Base-by-base conservation (phyloP, 2,888 invertebrate genomes). In the Philhelius pedissequus region DNA sequence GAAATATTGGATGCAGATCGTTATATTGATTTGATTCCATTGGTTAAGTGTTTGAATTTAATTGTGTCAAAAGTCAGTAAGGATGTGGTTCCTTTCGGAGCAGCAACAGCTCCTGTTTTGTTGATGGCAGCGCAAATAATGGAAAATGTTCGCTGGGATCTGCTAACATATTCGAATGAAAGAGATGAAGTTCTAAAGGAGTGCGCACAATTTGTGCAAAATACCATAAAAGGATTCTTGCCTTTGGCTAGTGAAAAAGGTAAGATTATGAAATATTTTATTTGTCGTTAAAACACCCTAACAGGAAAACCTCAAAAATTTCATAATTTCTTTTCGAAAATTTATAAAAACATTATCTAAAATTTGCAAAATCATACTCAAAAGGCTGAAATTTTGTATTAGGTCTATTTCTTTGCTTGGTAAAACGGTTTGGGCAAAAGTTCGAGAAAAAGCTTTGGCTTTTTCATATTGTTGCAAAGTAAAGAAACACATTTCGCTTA, bases 81-180 rank as follows among this genome's bases (percentile, higher is more conserved):
- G 11, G 87, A 87, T 6, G 70, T 77, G 0, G 62, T 88, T 4
- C 87, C 87, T 52, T 89, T 90, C 74, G 89, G 87, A 3, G 88
- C 88, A 73, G 86, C 88, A 25, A 88, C 89, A 30, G 88, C 90
- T 18, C 90, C 90, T 0, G 87, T 90, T 1, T 35, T 90, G 15
- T 71, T 89, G 8, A 89, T 89, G 88, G 86, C 87, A 2, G 89
- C 88, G 4, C 89, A 89, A 75, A 87, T 90, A 38, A 88, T 90
- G 88, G 89, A 90, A 56, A 87, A 89, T 69, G 88, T 87, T 13
- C 87, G 90, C 8, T 90, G 90, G 90, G 89, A 90, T 83, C 82
- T 90, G 4, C 84, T 89, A 5, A 89, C 87, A 0, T 90, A 89
- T 71, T 87, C 88, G 0, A 87, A 88, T 73, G 86, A 87, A 6